Percentiles rank a stretch among this genome's conserved stretches.
phyloP scores from a whole-genome alignment of 2,113 vertebrate genomes.

The cattle (Bos taurus) region DNA sequence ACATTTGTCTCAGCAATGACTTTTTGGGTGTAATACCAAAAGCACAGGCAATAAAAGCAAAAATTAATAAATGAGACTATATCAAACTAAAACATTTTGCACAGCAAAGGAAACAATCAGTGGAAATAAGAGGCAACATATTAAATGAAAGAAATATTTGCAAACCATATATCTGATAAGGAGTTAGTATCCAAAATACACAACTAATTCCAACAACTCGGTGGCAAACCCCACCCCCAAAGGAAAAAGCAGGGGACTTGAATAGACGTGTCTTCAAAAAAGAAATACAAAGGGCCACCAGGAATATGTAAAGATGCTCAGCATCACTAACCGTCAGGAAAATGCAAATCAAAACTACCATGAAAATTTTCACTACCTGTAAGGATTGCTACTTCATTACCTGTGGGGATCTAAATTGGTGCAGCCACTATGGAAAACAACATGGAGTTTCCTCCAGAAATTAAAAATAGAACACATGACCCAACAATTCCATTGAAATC shows the following conservation, averaged over 20 bases:
- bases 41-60: not conserved
- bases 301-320: not conserved
- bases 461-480: not conserved
- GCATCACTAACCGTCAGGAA: not conserved
- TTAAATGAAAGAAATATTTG: not conserved
- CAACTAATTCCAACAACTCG: not conserved
- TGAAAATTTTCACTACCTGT: not conserved
- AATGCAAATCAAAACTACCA: not conserved
- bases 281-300: not conserved
- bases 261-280: not conserved
- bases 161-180: not conserved
- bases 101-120: not conserved
- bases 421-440: not conserved
- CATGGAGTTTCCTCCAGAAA: not conserved
- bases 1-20: not conserved
- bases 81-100: not conserved
- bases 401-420: not conserved
- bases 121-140: not conserved
- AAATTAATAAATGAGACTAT: not conserved
- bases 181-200: not conserved
- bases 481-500: not conserved
- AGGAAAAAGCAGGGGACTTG: not conserved
- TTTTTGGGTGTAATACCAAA: not conserved
- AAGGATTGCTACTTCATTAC: not conserved
- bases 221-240: not conserved